Conservation (phyloP, 2,888 invertebrate genomes). For the Caradrina kadenii region DNA sequence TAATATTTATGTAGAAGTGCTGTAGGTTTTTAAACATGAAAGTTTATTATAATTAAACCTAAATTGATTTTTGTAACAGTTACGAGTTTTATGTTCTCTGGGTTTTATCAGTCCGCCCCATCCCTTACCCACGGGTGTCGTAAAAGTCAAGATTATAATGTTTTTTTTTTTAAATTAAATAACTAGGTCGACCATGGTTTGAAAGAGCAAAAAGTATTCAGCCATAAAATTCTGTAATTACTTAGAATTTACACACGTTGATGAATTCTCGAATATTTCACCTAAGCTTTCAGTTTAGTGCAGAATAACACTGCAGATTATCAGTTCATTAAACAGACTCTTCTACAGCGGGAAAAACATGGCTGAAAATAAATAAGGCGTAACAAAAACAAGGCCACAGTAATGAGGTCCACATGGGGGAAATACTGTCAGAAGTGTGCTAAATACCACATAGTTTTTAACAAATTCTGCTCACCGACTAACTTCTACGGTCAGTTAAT, state of each 20-base stretch:
- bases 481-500: slow-evolving; percentile 49
- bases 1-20: not conserved
- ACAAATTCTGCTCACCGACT: slow-evolving; percentile 31
- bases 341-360: slow-evolving; percentile 1
- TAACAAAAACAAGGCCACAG: slow-evolving; percentile 38
- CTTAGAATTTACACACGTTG: not conserved
- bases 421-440: slow-evolving; percentile 30
- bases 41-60: slow-evolving; percentile 20
- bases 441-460: slow-evolving; percentile 44
- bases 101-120: slow-evolving; percentile 39
- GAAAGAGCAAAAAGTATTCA: not conserved
- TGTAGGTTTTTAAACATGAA: slow-evolving; percentile 1
- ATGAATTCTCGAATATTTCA: not conserved
- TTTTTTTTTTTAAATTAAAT: slow-evolving; percentile 43
- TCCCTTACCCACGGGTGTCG: slow-evolving; percentile 39
- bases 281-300: not conserved
- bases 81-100: slow-evolving; percentile 39
- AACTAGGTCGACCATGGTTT: not conserved
- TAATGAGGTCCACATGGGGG: slow-evolving; percentile 40
- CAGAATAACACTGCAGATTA: not conserved
- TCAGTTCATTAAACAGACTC: not conserved
- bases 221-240: not conserved
- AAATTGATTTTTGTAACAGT: slow-evolving; percentile 42
- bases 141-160: slow-evolving; percentile 42
- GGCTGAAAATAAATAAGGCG: slow-evolving; percentile 23